A percentile compares a stretch with the other conserved stretches of the same genome.
Evolutionary conservation across 2,113 vertebrate genomes (phyloP).

Genomic region (Turdus rufiventris): DNA sequence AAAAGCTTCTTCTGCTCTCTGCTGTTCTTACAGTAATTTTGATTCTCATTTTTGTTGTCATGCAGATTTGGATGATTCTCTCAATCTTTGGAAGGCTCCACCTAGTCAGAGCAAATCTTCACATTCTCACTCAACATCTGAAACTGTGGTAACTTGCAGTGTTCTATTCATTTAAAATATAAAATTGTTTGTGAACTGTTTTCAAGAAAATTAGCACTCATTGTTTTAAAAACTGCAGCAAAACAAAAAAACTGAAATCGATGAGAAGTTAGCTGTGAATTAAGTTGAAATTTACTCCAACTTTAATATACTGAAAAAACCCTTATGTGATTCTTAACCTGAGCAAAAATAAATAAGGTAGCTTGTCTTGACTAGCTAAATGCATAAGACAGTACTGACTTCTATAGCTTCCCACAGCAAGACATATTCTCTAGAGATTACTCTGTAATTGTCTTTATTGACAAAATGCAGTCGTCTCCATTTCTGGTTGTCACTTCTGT

Average conservation of each 20-base stretch:
- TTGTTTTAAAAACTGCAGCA: not conserved
- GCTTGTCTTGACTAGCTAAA: not conserved
- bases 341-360: not conserved
- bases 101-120: conserved; percentile 72
- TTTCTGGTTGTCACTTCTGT: not conserved
- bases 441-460: not conserved
- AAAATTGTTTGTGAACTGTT: not conserved
- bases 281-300: not conserved
- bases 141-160: conserved; percentile 81
- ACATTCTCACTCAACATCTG: conserved; percentile 87
- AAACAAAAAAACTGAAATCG: not conserved
- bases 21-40: not conserved
- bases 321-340: not conserved
- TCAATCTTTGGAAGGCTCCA: conserved; percentile 78
- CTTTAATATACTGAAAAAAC: not conserved
- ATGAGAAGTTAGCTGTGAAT: not conserved
- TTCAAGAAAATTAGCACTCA: not conserved
- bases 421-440: not conserved
- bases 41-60: not conserved
- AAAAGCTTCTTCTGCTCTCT: not conserved
- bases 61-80: conserved; percentile 82
- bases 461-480: not conserved
- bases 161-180: not conserved
- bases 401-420: not conserved
- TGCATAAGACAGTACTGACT: not conserved